Evolutionary conservation across 2,888 invertebrate genomes (phyloP), one percentile per base, ranked within the genome.

Genomic region (Oscheius sp.): DNA sequence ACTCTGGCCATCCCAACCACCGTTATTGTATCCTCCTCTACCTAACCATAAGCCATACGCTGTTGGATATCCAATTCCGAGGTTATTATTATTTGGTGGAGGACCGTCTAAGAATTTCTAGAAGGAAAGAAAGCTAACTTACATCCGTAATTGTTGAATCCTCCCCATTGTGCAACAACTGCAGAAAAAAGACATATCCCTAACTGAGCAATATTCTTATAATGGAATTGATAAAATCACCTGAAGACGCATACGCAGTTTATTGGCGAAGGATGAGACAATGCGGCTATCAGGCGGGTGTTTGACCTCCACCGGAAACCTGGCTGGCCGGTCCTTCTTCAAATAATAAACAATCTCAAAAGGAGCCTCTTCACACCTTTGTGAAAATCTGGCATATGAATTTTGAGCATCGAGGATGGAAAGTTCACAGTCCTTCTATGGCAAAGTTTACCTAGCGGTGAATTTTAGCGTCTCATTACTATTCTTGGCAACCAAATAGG

Each of bases 51-150:
- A 63, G 0, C 82, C 80, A 73, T 84, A 84, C 7, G 84, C 84
- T 6, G 84, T 84, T 7, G 84, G 84, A 56, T 84, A 84, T 1
- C 84, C 84, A 25, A 84, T 81, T 13, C 77, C 84, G 55, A 84
- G 46, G 55, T 84, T 83, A 52, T 82, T 83, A 41, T 84, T 84
- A 25, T 49, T 49, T 13, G 66, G 9, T 79, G 81, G 49, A 41
- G 0, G 61, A 25, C 66, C 66, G 25, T 66, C 66, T 66, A 46
- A 1, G 21, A 64, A 7, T 1, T 7, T 16, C 46, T 63, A 63
- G 43, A 9, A 23, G 2, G 7, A 52, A 66, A n/a, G 1, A 49
- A 21, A 9, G 43, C 12, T 27, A 13, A 35, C 66, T 66, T 52
- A 66, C 66, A 66, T 16, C 64, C 64, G 16, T 59, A 35, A 13